Evolutionary conservation across 2,797 vertebrate species (phyloP), one percentile per base, ranked within the genome.

Genomic region (Syngnathus acus): DNA sequence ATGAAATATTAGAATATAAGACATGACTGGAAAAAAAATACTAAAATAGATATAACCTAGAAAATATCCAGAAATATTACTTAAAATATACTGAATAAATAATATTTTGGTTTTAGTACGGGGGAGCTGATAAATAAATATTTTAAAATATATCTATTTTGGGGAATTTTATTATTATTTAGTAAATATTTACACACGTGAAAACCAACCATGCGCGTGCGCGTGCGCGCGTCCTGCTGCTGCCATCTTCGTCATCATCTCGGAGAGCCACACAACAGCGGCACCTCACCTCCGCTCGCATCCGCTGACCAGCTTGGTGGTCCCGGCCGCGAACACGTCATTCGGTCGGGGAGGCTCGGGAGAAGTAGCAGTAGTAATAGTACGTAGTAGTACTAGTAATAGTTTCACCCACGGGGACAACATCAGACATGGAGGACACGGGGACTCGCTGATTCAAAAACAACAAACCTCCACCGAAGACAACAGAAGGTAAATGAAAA

Each of bases 281-380:
- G 14, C n/a, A 53, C 26, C 50, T 59, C 61, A 79, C 32, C 26
- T 38, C 70, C 73, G 63, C 78, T 78, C 78, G 67, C 80, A 67
- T 65, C 72, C 19, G 59, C 19, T 7, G 5, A 16, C 48, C n/a
- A 19, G 50, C 77, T 43, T 82, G 74, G 84, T 81, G 84, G 85
- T 88, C 84, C n/a, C 81, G 65, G 67, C 1, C 68, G 17, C 82
- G 67, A 80, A 82, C 84, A 75, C 86, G 85, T 82, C 84, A 79
- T 71, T 14, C 26, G 17, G 14, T 57, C 32, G 54, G 54, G 54
- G 54, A 57, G 54, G 54, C 37, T 57, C 54, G 5, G 32, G 14
- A 37, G 14, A 37, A 57, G 6, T 37, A 57, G 23, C 37, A 11
- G 53, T 23, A 17, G 54, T 57, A 45, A 14, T 45, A 57, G 54